Evolutionary conservation across 2,113 vertebrate genomes (phyloP).

Genomic region (Chaetops frenatus): DNA sequence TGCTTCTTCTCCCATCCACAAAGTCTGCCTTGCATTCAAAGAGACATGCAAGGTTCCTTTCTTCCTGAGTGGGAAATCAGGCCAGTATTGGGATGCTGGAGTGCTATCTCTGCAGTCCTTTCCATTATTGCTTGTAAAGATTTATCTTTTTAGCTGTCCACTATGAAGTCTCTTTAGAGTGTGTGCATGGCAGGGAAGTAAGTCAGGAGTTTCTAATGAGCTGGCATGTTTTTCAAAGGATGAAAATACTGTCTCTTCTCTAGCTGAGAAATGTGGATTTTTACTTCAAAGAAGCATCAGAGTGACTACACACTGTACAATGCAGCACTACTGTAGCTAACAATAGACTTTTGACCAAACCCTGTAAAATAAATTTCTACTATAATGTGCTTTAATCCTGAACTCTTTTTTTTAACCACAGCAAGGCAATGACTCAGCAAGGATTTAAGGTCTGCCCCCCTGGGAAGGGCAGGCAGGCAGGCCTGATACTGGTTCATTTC

Average conservation of each 20-base stretch:
- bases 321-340: background rate
- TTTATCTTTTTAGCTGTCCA: background rate
- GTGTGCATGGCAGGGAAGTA: background rate
- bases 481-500: background rate
- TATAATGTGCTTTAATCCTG: background rate
- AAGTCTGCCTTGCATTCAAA: background rate
- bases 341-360: background rate
- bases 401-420: background rate
- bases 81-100: background rate
- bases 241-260: background rate
- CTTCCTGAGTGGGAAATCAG: background rate
- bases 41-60: background rate
- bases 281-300: background rate
- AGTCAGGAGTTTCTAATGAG: background rate
- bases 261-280: background rate
- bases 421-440: background rate
- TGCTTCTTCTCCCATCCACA: accelerated
- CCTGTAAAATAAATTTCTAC: background rate
- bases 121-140: background rate
- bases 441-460: background rate
- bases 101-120: background rate
- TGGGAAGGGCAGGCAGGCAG: background rate
- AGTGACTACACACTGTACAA: background rate
- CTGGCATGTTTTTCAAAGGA: background rate
- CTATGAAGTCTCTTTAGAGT: background rate